Evolutionary conservation across 2,888 invertebrate genomes (phyloP), one percentile per base, ranked within the genome.

Genomic region (Papilio protenor): DNA sequence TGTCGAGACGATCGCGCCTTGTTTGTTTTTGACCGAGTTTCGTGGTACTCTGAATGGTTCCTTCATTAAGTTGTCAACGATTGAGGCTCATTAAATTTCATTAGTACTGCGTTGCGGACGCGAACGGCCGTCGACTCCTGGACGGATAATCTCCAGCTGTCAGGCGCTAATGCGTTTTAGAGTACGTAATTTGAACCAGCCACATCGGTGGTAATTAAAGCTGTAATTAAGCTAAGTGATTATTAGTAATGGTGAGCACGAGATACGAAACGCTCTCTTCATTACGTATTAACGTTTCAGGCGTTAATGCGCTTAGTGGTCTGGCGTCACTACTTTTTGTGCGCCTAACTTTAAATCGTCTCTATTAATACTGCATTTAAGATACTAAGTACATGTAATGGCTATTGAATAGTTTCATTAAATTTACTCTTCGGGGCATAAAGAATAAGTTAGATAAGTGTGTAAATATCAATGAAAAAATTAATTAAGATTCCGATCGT

Each of bases 181-280:
- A 94, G 94, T 94, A 94, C 94, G 94, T 94, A 94, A 94, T 94
- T 94, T 94, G 94, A 94, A 92, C 93, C 93, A 92, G 91, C 89
- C 91, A 94, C 94, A 94, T 94, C 94, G 88, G 88, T 89, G 89
- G 93, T 93, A 94, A 94, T 94, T 94, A 94, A 94, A 93, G 90
- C 89, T 89, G 91, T 94, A 94, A 94, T 94, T 94, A 94, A 92
- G 90, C 91, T 92, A 93, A 94, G 94, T 94, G 94, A 93, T 92
- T 93, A 93, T 92, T 91, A 92, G 90, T 91, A 89, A 89, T 85
- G 89, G 87, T 86, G 85, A 88, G 86, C 87, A 86, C 87, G 87
- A 90, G 88, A 88, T 79, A 82, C 73, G 57, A 64, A 66, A 77
- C 33, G 66, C 75, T 78, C 57, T 73, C 64, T 76, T 55, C 78